Percentiles rank a stretch among this genome's conserved stretches.
Conservation (phyloP, 2,888 invertebrate species). For the Tenthredo mesomela region DNA sequence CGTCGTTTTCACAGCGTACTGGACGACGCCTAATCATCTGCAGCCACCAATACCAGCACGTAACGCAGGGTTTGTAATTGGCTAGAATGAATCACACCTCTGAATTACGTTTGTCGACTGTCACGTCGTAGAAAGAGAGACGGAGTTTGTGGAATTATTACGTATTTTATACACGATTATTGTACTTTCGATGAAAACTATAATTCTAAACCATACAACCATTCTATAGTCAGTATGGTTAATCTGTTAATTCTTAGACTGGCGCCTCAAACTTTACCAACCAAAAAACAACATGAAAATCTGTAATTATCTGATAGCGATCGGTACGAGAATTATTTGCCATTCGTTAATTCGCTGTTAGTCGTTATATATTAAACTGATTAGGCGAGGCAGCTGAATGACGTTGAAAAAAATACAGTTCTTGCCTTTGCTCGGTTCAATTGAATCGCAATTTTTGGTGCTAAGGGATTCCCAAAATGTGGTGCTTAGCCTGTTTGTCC, state of each 20-base stretch:
- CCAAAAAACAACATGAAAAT: not conserved
- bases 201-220: not conserved
- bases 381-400: slow-evolving; percentile 3
- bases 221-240: not conserved
- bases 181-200: not conserved
- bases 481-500: slow-evolving; percentile 72
- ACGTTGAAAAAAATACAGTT: slow-evolving; percentile 3
- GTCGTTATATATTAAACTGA: not conserved
- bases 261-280: not conserved
- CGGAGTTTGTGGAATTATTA: not conserved
- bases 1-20: not conserved
- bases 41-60: slow-evolving; percentile 11
- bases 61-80: not conserved
- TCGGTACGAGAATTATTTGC: slow-evolving; percentile 10
- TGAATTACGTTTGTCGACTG: not conserved
- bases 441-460: slow-evolving; percentile 2
- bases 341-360: slow-evolving; percentile 25
- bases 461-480: slow-evolving; percentile 63
- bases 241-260: not conserved
- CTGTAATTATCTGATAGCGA: not conserved
- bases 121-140: not conserved
- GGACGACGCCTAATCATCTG: not conserved
- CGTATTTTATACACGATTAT: not conserved
- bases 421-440: slow-evolving; percentile 39
- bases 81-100: not conserved